Conservation (phyloP, 2,113 vertebrate species). For the Muscicapa adusta region DNA sequence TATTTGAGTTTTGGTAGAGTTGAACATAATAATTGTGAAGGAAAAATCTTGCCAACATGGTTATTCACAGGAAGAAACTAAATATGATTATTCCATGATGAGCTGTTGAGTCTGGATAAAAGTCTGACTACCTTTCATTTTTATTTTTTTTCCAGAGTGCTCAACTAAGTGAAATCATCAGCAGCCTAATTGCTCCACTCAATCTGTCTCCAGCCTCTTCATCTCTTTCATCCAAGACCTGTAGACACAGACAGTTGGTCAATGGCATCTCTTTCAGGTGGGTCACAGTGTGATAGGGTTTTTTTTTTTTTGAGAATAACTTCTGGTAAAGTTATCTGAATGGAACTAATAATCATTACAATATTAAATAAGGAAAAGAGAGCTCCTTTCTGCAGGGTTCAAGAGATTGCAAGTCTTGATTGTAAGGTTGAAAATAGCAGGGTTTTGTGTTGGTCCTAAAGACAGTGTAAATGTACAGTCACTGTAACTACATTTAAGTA, state of each 20-base stretch:
- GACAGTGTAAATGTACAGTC: background rate
- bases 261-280: slow-evolving; percentile 80
- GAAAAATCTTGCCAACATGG: background rate
- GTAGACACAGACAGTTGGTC: slow-evolving; percentile 66
- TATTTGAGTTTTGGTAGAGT: background rate
- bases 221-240: slow-evolving; percentile 74
- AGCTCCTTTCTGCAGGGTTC: background rate
- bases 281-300: background rate
- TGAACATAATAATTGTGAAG: background rate
- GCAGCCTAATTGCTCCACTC: slow-evolving; percentile 85
- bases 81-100: background rate
- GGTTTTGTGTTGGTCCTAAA: background rate
- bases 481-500: background rate
- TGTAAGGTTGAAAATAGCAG: background rate
- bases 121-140: background rate
- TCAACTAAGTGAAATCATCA: slow-evolving; percentile 89
- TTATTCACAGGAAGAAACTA: background rate
- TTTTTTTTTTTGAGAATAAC: background rate
- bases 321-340: background rate
- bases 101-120: background rate
- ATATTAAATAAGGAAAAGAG: background rate
- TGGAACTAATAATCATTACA: background rate
- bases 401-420: background rate
- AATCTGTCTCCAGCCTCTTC: slow-evolving; percentile 78
- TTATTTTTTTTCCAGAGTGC: slow-evolving; percentile 81